phyloP scores from a whole-genome alignment of 1,140 invertebrate genomes.

The Subanguina moxae region DNA sequence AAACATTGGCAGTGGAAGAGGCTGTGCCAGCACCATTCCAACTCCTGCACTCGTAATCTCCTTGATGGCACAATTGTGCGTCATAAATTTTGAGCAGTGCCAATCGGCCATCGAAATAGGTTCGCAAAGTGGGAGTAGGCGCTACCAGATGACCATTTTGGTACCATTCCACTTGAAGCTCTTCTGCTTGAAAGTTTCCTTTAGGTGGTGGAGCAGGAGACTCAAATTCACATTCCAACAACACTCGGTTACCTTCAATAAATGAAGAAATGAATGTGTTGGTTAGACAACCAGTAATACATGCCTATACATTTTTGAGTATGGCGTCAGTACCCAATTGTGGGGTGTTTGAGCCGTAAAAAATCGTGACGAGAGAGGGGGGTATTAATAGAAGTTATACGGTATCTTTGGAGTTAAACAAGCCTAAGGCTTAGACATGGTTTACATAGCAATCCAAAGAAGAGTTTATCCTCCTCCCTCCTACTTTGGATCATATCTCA shows the following conservation, averaged over 20 bases:
- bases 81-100: constrained; percentile 54
- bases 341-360: too few relatives aligned
- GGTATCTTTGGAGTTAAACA: too few relatives aligned
- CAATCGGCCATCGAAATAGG: constrained; percentile 54
- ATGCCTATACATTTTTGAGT: too few relatives aligned
- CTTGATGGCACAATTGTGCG: constrained; percentile 40
- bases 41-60: constrained; percentile 34
- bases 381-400: too few relatives aligned
- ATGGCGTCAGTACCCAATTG: too few relatives aligned
- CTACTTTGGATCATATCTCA: too few relatives aligned
- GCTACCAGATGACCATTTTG: constrained; percentile 44
- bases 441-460: too few relatives aligned
- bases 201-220: constrained; percentile 27
- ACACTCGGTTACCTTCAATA: constrained; percentile 37
- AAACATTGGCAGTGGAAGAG: constrained; percentile 36
- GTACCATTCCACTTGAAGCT: constrained; percentile 28
- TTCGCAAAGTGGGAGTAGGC: constrained; percentile 42
- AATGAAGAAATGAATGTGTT: too few relatives aligned
- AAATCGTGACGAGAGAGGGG: too few relatives aligned
- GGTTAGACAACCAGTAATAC: too few relatives aligned
- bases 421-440: too few relatives aligned
- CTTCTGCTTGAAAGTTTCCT: constrained; percentile 21
- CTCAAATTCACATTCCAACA: constrained; percentile 52
- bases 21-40: constrained; percentile 39
- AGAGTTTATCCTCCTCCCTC: too few relatives aligned